These are phyloP conservation scores for Napeogenes sylphis DNA, from an alignment of 2,888 invertebrate species.

Conservation along the genomic window DNA sequence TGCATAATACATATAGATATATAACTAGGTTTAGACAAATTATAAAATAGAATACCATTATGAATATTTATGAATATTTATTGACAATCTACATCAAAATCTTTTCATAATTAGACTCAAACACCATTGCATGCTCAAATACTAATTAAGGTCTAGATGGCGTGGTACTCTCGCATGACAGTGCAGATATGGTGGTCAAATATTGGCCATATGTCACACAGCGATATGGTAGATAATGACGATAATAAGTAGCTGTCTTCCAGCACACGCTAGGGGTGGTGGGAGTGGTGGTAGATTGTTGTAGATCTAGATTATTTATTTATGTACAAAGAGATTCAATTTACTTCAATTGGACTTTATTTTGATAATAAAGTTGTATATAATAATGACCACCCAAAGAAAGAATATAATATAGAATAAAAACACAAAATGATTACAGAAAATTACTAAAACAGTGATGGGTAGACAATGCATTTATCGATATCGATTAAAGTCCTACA, in stretches of 20 bases:
- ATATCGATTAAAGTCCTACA: constrained; percentile 38
- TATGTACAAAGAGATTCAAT: neutral
- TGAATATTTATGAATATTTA: neutral
- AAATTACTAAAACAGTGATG: neutral
- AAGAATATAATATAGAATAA: too few relatives aligned
- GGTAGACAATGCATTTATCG: constrained; percentile 33
- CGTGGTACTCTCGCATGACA: constrained; percentile 63
- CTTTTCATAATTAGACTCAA: constrained; percentile 3
- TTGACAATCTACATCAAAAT: neutral
- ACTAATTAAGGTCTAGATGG: constrained; percentile 62
- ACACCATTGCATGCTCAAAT: constrained; percentile 41
- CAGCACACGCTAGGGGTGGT: constrained; percentile 48
- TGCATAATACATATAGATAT: too few relatives aligned
- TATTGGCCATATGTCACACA: constrained; percentile 76
- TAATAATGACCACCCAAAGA: too few relatives aligned
- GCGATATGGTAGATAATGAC: constrained; percentile 72
- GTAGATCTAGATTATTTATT: constrained; percentile 18
- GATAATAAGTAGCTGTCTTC: constrained; percentile 76
- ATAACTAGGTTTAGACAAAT: too few relatives aligned
- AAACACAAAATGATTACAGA: too few relatives aligned
- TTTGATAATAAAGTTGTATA: neutral
- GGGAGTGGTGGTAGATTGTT: constrained; percentile 31
- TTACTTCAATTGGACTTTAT: neutral
- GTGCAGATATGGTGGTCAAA: constrained; percentile 56
- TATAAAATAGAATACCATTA: too few relatives aligned